A percentile compares a stretch with the other conserved stretches of the same genome.
Evolutionary conservation across 2,888 invertebrate genomes (phyloP).

Genomic region (Dasypolia templi): DNA sequence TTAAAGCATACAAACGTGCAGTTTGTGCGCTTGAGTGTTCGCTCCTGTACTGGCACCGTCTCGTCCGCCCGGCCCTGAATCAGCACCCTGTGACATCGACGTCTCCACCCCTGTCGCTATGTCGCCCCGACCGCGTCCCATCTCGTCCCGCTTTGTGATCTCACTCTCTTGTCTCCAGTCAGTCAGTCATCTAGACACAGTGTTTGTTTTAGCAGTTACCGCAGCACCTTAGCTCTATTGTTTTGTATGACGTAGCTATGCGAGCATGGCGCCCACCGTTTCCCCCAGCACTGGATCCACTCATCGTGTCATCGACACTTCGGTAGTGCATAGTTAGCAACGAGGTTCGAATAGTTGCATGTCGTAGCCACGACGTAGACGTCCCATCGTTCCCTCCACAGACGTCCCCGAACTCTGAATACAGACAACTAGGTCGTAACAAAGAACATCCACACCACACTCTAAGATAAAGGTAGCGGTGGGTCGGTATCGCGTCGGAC

Average conservation of each 20-base stretch:
- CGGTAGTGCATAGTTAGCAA: constrained; percentile 63
- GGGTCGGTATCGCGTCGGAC: constrained; percentile 61
- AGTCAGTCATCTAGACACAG: constrained; percentile 71
- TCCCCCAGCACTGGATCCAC: constrained; percentile 59
- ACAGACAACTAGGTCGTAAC: constrained; percentile 73
- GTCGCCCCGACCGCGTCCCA: constrained; percentile 67
- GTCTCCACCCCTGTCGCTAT: constrained; percentile 39
- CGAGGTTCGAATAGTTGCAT: constrained; percentile 74
- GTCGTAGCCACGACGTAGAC: constrained; percentile 67
- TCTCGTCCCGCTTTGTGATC: constrained; percentile 76
- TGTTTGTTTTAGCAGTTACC: constrained; percentile 69
- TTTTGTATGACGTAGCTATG: constrained; percentile 66
- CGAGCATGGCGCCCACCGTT: constrained; percentile 72
- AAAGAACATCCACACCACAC: constrained; percentile 87
- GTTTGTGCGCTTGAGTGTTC: constrained; percentile 51
- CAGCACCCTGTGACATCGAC: constrained; percentile 68
- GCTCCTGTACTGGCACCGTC: constrained; percentile 74
- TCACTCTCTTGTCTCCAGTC: constrained; percentile 67
- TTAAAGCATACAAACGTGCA: constrained; percentile 50
- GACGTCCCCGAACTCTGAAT: constrained; percentile 79
- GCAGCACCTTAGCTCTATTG: constrained; percentile 75
- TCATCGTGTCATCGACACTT: constrained; percentile 55
- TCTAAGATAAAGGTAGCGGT: constrained; percentile 73
- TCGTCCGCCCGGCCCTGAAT: constrained; percentile 69
- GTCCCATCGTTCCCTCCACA: constrained; percentile 66